Percentiles rank a stretch among this genome's conserved stretches.
These are phyloP conservation scores for Aramus guarauna DNA, from an alignment of 2,113 vertebrate genomes.

Conservation along the genomic window DNA sequence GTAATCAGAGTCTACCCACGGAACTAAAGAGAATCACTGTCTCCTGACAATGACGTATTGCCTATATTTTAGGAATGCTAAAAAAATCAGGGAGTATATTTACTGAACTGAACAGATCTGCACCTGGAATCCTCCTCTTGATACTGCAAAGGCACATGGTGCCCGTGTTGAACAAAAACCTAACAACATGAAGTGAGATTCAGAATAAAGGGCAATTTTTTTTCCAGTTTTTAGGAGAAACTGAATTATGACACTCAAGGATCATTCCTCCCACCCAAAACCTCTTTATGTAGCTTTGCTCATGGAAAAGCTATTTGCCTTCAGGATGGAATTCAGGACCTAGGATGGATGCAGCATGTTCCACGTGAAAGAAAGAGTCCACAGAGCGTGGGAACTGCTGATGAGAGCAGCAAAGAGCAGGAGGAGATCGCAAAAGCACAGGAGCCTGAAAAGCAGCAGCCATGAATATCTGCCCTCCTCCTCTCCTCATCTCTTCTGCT, in stretches of 20 bases:
- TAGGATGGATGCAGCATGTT: background rate
- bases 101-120: background rate
- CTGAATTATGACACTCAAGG: background rate
- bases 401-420: background rate
- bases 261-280: background rate
- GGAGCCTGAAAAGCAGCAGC: background rate
- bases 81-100: constrained; percentile 1
- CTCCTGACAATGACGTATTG: constrained; percentile 41
- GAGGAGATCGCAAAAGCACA: background rate
- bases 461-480: background rate
- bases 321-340: background rate
- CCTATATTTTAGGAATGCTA: constrained; percentile 33
- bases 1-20: constrained; percentile 16
- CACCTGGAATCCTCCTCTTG: constrained; percentile 4
- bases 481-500: background rate
- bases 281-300: background rate
- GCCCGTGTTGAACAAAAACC: background rate
- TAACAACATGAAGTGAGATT: background rate
- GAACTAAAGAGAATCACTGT: constrained; percentile 2
- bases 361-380: background rate
- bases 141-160: background rate
- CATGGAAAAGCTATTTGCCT: background rate
- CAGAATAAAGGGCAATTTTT: background rate
- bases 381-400: background rate
- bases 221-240: background rate